phyloP scores from a whole-genome alignment of 2,797 vertebrate species.

The Enteromius paludinosus region DNA sequence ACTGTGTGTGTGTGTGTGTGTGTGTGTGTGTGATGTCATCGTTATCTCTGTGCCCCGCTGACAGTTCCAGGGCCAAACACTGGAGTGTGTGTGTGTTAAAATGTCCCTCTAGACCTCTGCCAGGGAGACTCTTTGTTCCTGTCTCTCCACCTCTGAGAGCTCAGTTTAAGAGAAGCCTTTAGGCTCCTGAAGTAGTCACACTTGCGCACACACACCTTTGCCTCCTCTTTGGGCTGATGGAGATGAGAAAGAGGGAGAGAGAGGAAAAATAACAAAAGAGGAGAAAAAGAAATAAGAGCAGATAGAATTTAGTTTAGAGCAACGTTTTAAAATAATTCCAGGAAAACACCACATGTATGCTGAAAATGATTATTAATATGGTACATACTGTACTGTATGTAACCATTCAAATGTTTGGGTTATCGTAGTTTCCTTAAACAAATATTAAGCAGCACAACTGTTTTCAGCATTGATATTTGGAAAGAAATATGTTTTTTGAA shows the following conservation, averaged over 20 bases:
- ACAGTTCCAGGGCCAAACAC: conserved; percentile 54
- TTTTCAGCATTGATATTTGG: background rate
- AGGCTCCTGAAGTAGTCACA: background rate
- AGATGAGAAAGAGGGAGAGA: background rate
- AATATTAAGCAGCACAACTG: background rate
- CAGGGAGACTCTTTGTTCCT: conserved; percentile 34
- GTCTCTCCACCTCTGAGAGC: conserved; percentile 37
- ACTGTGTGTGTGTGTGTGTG: conserved; percentile 5
- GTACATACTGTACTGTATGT: background rate
- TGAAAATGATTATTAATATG: background rate
- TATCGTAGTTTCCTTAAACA: background rate
- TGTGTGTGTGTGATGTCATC: conserved; percentile 41
- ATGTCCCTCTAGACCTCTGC: conserved; percentile 23
- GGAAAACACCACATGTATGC: background rate
- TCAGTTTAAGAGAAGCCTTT: conserved; percentile 23
- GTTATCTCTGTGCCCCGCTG: conserved; percentile 49
- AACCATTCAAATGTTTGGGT: background rate
- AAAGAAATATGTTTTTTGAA: no score
- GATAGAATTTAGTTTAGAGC: background rate
- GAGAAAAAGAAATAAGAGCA: background rate
- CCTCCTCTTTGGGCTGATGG: background rate
- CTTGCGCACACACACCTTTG: background rate
- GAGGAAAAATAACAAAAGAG: conserved; percentile 37
- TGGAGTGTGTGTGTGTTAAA: conserved; percentile 56
- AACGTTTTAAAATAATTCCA: background rate